Base-by-base conservation (phyloP, 2,888 invertebrate species). In the Agriopis leucophaearia region DNA sequence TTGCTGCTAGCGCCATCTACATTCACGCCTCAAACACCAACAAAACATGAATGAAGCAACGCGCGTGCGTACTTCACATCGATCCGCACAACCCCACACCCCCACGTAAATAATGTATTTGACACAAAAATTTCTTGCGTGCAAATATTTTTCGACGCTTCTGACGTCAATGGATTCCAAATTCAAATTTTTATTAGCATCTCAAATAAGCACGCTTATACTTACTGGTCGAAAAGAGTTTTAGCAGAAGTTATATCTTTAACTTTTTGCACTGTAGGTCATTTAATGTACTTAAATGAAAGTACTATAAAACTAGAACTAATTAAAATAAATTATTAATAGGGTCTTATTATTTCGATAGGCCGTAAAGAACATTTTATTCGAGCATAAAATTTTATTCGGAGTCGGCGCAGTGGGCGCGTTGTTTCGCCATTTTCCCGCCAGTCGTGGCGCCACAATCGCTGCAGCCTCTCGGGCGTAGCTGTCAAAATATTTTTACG, bases 381-480 rank as follows among this genome's bases (percentile, higher is more conserved):
- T 77, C 70, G 57, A 72, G 68, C 69, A 82, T 81, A 82, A 83
- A 80, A 79, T 76, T 73, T 73, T 76, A 78, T 78, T 79, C 72
- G 74, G 92, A 91, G 88, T 90, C 88, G 84, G 92, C 93, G 93
- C 93, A 90, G 50, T 85, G 73, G 60, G 65, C 64, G 75, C 56
- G 65, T 47, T 62, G 70, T 75, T 81, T 80, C 80, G 67, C 56
- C 78, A 70, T 75, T 83, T 87, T 86, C 81, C 80, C 82, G 79
- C 87, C 87, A 89, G 88, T 88, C 88, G 89, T 72, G 92, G 92
- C 92, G 92, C 91, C 82, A 83, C 89, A 71, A 81, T 88, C 90
- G 88, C 86, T 77, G 79, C 84, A 80, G 86, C 80, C 74, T 84
- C 83, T 82, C 88, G 93, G 92, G 91, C 88, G 91, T 87, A 90